phyloP scores from a whole-genome alignment of 2,113 vertebrate genomes.

The Aramus guarauna region DNA sequence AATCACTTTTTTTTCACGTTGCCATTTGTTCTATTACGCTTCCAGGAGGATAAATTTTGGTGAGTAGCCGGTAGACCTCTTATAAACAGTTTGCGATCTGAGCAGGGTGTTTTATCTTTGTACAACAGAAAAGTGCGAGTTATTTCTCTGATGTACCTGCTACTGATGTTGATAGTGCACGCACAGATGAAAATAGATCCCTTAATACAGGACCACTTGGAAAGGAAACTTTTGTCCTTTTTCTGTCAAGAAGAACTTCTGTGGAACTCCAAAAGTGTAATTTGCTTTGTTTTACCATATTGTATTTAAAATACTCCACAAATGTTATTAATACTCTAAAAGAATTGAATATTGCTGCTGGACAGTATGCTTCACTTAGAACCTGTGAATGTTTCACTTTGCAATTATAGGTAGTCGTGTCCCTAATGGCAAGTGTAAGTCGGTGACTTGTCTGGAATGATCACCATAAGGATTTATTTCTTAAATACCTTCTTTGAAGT shows the following conservation, averaged over 20 bases:
- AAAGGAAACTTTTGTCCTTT: conserved; percentile 2
- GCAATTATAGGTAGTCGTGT: neutral
- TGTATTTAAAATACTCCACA: conserved; percentile 26
- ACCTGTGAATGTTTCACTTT: conserved; percentile 43
- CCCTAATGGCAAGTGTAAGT: neutral
- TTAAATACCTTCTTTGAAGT: conserved; percentile 57
- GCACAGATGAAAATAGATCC: neutral
- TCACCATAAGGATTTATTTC: conserved; percentile 33
- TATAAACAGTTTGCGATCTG: neutral
- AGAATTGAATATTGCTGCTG: conserved; percentile 48
- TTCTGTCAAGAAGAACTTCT: conserved; percentile 1
- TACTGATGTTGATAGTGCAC: neutral
- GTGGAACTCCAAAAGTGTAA: conserved; percentile 18
- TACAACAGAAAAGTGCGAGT: neutral
- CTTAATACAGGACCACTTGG: neutral
- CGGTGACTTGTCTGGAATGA: conserved; percentile 33
- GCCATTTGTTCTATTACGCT: neutral
- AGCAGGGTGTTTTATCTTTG: neutral
- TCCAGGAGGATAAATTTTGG: neutral
- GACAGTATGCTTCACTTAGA: conserved; percentile 29
- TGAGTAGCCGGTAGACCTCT: neutral
- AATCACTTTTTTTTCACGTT: neutral
- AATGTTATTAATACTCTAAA: neutral
- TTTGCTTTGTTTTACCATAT: conserved; percentile 1
- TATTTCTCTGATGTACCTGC: neutral